Evolutionary conservation across 2,888 invertebrate species (phyloP), one percentile per base, ranked within the genome.

Genomic region (Fabriciana adippe): DNA sequence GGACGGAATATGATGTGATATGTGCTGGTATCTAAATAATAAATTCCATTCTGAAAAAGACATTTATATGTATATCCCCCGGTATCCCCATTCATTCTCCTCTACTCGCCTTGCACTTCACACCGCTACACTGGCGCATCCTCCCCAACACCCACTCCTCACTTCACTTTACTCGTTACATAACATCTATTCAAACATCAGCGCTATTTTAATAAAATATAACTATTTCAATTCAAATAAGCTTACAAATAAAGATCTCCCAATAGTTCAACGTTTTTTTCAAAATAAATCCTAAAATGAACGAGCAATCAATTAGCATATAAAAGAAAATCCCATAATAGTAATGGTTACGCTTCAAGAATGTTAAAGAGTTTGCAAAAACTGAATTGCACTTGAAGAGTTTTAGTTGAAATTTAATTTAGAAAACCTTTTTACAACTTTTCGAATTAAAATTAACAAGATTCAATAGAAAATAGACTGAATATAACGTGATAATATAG

Each of bases 291-390:
- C 66, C 47, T 60, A 47, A 55, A 64, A 67, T 64, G 59, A 64
- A 66, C 64, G 59, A 67, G 55, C 67, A 54, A 55, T 35, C 66
- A 71, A 71, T 71, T 71, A 71, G 64, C 71, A 71, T 69, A 71
- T 69, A 71, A 69, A 71, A 71, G 71, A 67, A 71, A 71, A 71
- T 71, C 69, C 66, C 57, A 69, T 67, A 70, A 56, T 67, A 67
- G 60, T 67, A 71, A 69, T 69, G 66, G 64, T 56, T 62, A 64
- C 66, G 66, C 50, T 61, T 47, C 48, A 61, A 55, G 70, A 64
- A 67, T 70, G 61, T 70, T 70, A 70, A 70, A 59, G 31, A 51
- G 51, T 51, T 31, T 51, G 51, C 35, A 8, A 53, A 45, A 54
- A 61, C 21, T 15, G 53, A 51, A 51, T 41, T 26, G 16, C 62